Evolutionary conservation across 2,797 vertebrate species (phyloP), one percentile per base, ranked within the genome.

Genomic region (Phyllotis vaccarum): DNA sequence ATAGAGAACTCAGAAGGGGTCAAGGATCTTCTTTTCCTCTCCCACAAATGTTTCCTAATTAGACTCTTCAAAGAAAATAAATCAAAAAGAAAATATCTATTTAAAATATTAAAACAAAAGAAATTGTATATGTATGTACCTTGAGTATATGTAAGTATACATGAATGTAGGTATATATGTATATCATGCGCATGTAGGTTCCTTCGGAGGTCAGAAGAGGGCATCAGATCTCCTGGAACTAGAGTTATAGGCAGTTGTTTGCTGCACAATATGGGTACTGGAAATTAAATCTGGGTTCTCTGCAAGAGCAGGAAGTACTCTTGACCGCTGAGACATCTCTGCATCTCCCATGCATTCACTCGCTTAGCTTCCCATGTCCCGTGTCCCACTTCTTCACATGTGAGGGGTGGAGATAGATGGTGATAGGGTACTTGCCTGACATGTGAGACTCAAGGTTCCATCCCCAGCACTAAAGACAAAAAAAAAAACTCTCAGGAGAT

Each of bases 61-160:
- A 78, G 1, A 58, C 43, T 34, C 66, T 86, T 66, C 75, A 97
- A 91, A 83, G 3, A 86, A 56, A 54, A 76, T 81, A 66, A 86
- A 27, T 6, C 5, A 72, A 72, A 86, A 56, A 34, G 49, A 70
- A 86, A 72, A 52, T n/a, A 22, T 22, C 49, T 66, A 22, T n/a
- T 66, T 34, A 7, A 85, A 46, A 85, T 52, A 68, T 66, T 49
- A 49, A 49, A 83, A 60, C 9, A 29, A 83, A 62, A 62, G 8
- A 43, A 82, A 62, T 4, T 34, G 34, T 27, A 27, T 24, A 46
- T 46, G 22, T 40, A 37, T 46, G 72, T 75, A 12, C 72, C 24
- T 75, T 75, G 40, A 75, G 40, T 27, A 6, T n/a, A 31, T n/a
- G 2, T 46, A 40, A 22, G 72, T 75, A 29, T n/a, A n/a, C n/a